A percentile compares a stretch with the other conserved stretches of the same genome.
These are phyloP conservation scores for Phoxinus dragarum DNA, from an alignment of 2,797 vertebrate species.

Conservation along the genomic window DNA sequence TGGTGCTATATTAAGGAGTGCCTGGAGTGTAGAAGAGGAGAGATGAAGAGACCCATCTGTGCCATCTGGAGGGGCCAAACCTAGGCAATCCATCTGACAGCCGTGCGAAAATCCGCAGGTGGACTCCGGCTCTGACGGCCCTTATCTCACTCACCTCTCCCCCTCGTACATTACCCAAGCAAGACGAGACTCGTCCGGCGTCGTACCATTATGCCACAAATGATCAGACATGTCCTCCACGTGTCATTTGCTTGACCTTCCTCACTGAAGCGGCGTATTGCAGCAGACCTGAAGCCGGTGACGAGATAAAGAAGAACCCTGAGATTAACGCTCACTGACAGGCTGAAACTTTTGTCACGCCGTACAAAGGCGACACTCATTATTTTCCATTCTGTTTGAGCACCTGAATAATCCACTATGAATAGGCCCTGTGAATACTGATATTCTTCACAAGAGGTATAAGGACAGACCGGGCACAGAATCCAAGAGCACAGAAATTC, in stretches of 20 bases:
- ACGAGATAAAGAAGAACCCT: conserved; percentile 59
- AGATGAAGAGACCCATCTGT: conserved; percentile 50
- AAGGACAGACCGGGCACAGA: conserved; percentile 18
- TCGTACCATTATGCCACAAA: conserved; percentile 43
- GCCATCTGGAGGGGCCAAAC: conserved; percentile 45
- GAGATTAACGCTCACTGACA: conserved; percentile 68
- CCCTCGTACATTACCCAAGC: conserved; percentile 5
- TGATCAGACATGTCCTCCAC: conserved; percentile 52
- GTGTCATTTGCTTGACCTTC: conserved; percentile 51
- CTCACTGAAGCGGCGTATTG: conserved; percentile 18
- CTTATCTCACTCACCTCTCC: conserved; percentile 52
- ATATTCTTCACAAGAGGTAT: conserved; percentile 53
- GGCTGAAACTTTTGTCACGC: conserved; percentile 68
- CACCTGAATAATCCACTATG: conserved; percentile 69
- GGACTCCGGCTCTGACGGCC: conserved; percentile 32
- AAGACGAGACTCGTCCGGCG: conserved; percentile 15
- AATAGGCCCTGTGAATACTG: conserved; percentile 65
- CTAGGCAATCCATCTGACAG: conserved; percentile 45
- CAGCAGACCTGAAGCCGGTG: conserved; percentile 31
- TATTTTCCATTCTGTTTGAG: conserved; percentile 63
- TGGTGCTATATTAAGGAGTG: conserved; percentile 48
- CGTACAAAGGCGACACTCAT: conserved; percentile 56
- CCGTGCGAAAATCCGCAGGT: conserved; percentile 23
- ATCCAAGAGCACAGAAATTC: conserved; percentile 10
- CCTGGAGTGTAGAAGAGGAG: conserved; percentile 26